phyloP scores from a whole-genome alignment of 2,888 invertebrate genomes.

The Creontiades dilutus region DNA sequence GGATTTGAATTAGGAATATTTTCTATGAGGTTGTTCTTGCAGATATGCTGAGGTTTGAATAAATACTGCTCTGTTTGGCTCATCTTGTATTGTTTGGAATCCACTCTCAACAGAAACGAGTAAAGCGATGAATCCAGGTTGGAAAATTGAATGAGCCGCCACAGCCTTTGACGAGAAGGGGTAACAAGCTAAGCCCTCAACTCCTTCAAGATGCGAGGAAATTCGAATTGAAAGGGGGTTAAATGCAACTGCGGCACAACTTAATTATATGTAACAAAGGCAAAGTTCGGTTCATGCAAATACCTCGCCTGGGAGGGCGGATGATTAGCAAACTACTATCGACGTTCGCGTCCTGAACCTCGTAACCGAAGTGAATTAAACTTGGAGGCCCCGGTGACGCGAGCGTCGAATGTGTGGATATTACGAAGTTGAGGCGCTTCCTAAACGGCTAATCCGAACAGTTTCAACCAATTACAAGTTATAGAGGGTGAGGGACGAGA shows the following conservation, averaged over 20 bases:
- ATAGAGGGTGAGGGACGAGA: constrained; percentile 40
- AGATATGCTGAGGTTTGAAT: no score
- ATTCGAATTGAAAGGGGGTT: constrained; percentile 58
- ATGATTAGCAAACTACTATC: constrained; percentile 65
- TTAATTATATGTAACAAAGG: constrained; percentile 62
- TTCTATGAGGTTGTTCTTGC: no score
- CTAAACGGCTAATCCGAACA: constrained; percentile 58
- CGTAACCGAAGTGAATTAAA: constrained; percentile 52
- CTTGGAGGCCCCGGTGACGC: neutral
- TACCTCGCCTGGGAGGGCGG: constrained; percentile 14
- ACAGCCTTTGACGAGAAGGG: neutral
- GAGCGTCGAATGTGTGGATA: constrained; percentile 65
- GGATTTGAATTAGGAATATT: no score
- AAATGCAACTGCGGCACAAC: constrained; percentile 59
- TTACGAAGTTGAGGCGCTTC: constrained; percentile 41
- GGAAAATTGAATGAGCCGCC: neutral
- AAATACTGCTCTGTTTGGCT: no score
- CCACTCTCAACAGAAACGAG: neutral
- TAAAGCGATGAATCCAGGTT: neutral
- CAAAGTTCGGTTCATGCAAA: constrained; percentile 63
- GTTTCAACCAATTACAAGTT: constrained; percentile 68
- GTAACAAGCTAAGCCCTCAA: constrained; percentile 36
- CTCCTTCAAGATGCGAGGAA: constrained; percentile 3
- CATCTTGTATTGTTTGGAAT: no score
- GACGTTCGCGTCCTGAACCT: constrained; percentile 42